Percentiles rank a stretch among this genome's conserved stretches.
Evolutionary conservation across 2,888 invertebrate species (phyloP).

Genomic region (Spilarctia lutea): DNA sequence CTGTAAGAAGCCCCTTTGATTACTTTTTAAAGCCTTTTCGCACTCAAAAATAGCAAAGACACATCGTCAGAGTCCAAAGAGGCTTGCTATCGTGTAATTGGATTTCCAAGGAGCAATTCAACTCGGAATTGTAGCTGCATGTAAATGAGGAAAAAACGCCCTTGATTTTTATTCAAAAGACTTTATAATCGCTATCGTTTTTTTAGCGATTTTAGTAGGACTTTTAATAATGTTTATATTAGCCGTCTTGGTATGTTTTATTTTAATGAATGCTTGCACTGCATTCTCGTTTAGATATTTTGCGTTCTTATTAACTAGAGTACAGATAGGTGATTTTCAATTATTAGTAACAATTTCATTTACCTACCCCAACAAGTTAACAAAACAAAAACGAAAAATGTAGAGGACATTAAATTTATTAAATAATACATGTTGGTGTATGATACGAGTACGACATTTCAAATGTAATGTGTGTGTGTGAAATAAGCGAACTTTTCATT

Average conservation of each 20-base stretch:
- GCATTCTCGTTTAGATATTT: not conserved
- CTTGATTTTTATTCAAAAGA: constrained; percentile 47
- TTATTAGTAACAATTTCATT: too few relatives aligned
- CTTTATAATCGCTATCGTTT: constrained; percentile 56
- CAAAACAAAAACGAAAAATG: too few relatives aligned
- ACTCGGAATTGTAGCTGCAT: constrained; percentile 65
- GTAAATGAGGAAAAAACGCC: constrained; percentile 62
- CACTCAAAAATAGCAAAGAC: constrained; percentile 73
- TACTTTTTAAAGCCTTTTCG: constrained; percentile 79
- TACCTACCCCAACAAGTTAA: not conserved
- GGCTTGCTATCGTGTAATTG: constrained; percentile 76
- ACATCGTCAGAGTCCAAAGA: constrained; percentile 68
- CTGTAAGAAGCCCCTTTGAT: constrained; percentile 75
- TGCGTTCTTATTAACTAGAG: not conserved
- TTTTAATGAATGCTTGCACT: not conserved
- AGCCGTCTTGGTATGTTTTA: not conserved
- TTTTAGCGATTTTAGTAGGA: constrained; percentile 32
- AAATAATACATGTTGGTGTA: not conserved
- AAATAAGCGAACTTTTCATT: not conserved
- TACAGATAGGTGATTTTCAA: too few relatives aligned
- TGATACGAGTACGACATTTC: not conserved
- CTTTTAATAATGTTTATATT: not conserved
- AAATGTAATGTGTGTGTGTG: not conserved
- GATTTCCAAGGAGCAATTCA: constrained; percentile 69
- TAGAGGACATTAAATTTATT: too few relatives aligned